Evolutionary conservation across 2,113 vertebrate genomes (phyloP), one percentile per base, ranked within the genome.

Genomic region (Indri indri): DNA sequence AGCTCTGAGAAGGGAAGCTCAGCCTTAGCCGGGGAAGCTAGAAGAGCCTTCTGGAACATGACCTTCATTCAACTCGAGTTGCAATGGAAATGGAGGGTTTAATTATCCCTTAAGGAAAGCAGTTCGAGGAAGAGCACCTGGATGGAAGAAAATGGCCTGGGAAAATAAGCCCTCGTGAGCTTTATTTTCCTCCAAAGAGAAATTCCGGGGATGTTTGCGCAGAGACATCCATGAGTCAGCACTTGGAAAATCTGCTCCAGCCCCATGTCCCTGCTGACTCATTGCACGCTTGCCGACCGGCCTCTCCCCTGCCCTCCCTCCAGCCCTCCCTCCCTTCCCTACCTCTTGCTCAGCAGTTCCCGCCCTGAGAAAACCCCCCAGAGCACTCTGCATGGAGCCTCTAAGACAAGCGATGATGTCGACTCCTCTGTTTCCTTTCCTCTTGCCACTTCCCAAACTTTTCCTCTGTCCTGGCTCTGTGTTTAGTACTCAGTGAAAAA

Each of bases 241-340:
- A 12, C 45, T 1, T 3, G 17, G 40, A 16, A 27, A 30, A 16
- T 0, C 23, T 12, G 8, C 11, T 11, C 65, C 25, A 6, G 37
- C 50, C 76, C 50, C 2, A 52, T n/a, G 40, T 10, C 70, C 42
- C 84, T 4, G 16, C 27, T 20, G 23, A 34, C 3, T 74, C 22
- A 1, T 22, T 47, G 9, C 32, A 9, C 20, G 1, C 32, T 25
- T 2, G 5, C n/a, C 27, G 20, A 2, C 32, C 0, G 47, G 12
- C 23, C 85, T 8, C 23, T 52, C 17, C 16, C 22, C 4, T 0
- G 0, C 8, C 9, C 2, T 59, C 20, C n/a, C 17, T 16, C 34
- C 1, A 0, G 0, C 13, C 22, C 66, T 2, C 42, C 68, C 8
- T 13, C 23, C 3, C 12, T 8, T 3, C 10, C 9, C 13, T 3